Conservation (phyloP, 2,113 vertebrate species). For the Onychorhynchus coronatus region DNA sequence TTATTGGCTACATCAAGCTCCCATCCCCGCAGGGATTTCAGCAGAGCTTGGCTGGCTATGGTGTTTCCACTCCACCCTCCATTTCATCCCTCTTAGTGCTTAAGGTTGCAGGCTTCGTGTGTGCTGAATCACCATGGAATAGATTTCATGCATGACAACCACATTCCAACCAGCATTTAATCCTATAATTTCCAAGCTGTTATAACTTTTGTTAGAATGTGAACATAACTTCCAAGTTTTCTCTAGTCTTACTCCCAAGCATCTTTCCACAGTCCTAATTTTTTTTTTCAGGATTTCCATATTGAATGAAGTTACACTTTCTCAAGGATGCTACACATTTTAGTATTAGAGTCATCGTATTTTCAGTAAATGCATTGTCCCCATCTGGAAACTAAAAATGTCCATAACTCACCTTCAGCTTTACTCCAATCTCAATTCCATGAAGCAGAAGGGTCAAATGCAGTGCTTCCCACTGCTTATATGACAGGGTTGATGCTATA, state of each 20-base stretch:
- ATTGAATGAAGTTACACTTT: not conserved
- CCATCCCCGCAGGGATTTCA: not conserved
- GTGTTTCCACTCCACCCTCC: not conserved
- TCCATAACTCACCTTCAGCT: not conserved
- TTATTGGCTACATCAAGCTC: not conserved
- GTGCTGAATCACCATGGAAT: not conserved
- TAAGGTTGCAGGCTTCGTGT: not conserved
- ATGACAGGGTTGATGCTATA: not conserved
- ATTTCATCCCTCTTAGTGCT: not conserved
- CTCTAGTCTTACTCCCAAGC: not conserved
- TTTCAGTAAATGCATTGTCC: not conserved
- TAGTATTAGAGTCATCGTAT: not conserved
- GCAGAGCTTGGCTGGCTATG: not conserved
- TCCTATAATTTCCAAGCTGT: not conserved
- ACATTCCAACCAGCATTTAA: not conserved
- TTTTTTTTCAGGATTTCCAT: not conserved
- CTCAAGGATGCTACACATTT: not conserved
- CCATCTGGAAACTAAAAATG: not conserved
- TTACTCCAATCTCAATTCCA: not conserved
- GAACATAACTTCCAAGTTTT: not conserved
- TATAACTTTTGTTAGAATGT: not conserved
- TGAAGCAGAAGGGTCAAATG: not conserved
- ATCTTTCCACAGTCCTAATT: not conserved
- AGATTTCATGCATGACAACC: not conserved
- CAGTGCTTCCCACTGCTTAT: not conserved